phyloP scores from a whole-genome alignment of 2,888 invertebrate genomes.

The Lucinisca nassula region DNA sequence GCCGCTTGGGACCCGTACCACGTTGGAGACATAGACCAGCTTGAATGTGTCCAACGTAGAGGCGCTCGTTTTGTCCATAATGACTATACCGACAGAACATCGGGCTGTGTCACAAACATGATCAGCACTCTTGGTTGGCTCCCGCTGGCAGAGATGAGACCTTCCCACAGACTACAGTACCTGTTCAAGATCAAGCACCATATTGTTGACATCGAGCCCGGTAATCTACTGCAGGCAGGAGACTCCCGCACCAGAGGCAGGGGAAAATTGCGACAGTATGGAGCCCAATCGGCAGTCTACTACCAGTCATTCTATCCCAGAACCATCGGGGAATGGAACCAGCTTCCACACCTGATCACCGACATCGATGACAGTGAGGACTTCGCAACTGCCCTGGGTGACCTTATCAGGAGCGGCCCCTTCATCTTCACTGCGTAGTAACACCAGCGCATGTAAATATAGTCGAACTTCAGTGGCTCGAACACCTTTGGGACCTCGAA shows the following conservation, averaged over 20 bases:
- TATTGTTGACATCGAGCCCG: conserved; percentile 16
- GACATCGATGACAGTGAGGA: background rate
- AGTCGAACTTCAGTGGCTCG: too few relatives aligned
- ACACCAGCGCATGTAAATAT: background rate
- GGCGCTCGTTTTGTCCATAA: background rate
- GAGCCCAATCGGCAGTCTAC: background rate
- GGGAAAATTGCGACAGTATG: background rate
- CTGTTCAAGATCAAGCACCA: conserved; percentile 5
- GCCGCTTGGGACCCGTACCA: background rate
- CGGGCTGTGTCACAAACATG: background rate
- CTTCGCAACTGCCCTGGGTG: background rate
- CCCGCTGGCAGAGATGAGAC: background rate
- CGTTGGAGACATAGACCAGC: background rate
- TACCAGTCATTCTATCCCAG: conserved; percentile 3
- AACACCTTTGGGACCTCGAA: too few relatives aligned
- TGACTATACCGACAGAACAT: too few relatives aligned
- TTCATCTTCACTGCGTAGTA: background rate
- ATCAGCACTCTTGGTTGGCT: background rate
- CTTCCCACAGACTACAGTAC: background rate
- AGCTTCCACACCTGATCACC: background rate
- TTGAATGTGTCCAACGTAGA: background rate
- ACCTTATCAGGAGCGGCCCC: background rate
- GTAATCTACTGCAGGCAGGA: background rate
- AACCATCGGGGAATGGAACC: background rate
- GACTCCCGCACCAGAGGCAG: background rate